phyloP scores from a whole-genome alignment of 2,113 vertebrate genomes.

The Cephalopterus ornatus region DNA sequence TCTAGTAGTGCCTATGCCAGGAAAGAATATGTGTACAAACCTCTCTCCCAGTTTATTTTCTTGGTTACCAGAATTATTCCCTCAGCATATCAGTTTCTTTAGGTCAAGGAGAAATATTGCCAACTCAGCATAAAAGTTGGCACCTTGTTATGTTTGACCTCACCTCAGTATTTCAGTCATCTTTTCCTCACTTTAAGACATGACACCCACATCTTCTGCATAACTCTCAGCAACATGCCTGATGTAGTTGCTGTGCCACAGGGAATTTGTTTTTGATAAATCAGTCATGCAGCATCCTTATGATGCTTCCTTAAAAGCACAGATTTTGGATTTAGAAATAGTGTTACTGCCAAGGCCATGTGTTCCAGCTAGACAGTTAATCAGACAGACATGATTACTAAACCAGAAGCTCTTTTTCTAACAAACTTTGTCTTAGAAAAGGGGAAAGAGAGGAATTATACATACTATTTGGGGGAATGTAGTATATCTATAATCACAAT shows the following conservation, averaged over 20 bases:
- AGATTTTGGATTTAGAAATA: neutral
- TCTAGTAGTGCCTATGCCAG: neutral
- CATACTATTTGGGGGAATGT: neutral
- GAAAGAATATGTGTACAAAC: neutral
- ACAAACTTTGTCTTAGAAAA: neutral
- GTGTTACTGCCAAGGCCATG: neutral
- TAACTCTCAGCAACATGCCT: neutral
- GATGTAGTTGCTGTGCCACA: neutral
- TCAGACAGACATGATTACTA: conserved; percentile 27
- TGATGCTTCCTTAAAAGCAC: neutral
- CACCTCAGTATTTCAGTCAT: neutral
- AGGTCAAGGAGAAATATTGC: conserved; percentile 8
- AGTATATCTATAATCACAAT: neutral
- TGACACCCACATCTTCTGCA: neutral
- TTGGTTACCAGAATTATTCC: neutral
- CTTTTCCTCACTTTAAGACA: conserved; percentile 35
- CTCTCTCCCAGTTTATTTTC: neutral
- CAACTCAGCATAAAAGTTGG: neutral
- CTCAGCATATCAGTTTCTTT: conserved; percentile 10
- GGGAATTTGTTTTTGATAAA: conserved; percentile 49
- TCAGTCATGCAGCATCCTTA: neutral
- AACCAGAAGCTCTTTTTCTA: conserved; percentile 39
- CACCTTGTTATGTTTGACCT: neutral
- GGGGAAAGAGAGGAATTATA: neutral
- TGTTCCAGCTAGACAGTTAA: conserved; percentile 34